These are phyloP conservation scores for Caenorhabditis afra DNA, from an alignment of 2,888 invertebrate genomes.

Conservation along the genomic window DNA sequence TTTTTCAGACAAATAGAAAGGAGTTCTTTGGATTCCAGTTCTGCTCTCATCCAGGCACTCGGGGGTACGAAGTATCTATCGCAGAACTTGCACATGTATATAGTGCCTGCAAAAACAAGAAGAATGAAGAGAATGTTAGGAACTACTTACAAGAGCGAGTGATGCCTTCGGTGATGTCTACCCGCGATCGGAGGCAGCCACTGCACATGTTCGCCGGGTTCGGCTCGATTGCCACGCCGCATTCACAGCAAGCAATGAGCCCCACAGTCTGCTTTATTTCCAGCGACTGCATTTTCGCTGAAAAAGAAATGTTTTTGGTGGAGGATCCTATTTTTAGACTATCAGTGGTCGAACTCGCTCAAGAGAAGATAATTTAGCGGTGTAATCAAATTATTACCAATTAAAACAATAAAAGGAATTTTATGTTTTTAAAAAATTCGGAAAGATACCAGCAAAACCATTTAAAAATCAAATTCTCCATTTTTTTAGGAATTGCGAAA, in stretches of 20 bases:
- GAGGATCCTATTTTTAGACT: neutral
- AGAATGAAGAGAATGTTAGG: neutral
- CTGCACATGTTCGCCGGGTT: slow-evolving; percentile 99
- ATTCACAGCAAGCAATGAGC: slow-evolving; percentile 88
- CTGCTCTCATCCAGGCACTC: slow-evolving; percentile 87
- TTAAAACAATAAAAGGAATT: no score
- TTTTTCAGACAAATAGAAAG: slow-evolving; percentile 90
- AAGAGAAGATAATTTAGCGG: no score
- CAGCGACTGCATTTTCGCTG: slow-evolving; percentile 52
- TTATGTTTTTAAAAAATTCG: no score
- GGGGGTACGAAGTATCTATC: slow-evolving; percentile 91
- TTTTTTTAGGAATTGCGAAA: slow-evolving; percentile 22
- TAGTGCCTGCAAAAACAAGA: slow-evolving; percentile 66
- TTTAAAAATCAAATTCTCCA: no score
- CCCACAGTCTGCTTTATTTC: slow-evolving; percentile 66
- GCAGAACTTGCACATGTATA: slow-evolving; percentile 82
- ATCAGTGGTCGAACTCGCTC: no score
- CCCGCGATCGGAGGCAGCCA: slow-evolving; percentile 90
- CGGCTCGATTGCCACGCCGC: slow-evolving; percentile 92
- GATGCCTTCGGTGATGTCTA: slow-evolving; percentile 96
- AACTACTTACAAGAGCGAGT: slow-evolving; percentile 86
- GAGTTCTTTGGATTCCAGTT: slow-evolving; percentile 83
- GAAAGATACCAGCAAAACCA: neutral
- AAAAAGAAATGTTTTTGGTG: neutral
- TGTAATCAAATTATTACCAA: no score